Evolutionary conservation across 2,888 invertebrate species (phyloP).

Genomic region (Saturnia japonica): DNA sequence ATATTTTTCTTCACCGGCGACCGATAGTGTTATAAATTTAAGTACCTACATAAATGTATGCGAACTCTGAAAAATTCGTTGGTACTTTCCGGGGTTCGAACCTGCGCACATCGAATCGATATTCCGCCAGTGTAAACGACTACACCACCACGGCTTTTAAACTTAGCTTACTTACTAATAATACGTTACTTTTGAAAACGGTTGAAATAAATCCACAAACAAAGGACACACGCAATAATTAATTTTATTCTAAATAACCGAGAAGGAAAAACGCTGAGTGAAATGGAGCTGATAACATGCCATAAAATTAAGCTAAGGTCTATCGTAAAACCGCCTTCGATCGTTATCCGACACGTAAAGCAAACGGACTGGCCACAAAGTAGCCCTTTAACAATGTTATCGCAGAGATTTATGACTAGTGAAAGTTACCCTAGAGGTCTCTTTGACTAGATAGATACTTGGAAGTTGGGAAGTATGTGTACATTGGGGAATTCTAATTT

Average conservation of each 20-base stretch:
- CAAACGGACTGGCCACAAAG: slow-evolving; percentile 27
- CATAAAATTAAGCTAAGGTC: slow-evolving; percentile 21
- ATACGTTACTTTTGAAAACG: no score
- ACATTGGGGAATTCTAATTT: neutral
- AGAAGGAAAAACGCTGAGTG: slow-evolving; percentile 14
- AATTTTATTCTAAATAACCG: slow-evolving; percentile 10
- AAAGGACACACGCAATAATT: slow-evolving; percentile 1
- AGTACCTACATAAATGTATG: no score
- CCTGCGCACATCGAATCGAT: no score
- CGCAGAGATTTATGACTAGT: slow-evolving; percentile 29
- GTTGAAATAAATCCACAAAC: neutral
- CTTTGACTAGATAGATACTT: slow-evolving; percentile 14
- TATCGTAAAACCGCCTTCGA: slow-evolving; percentile 31
- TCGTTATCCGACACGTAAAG: slow-evolving; percentile 35
- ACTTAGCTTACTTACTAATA: no score
- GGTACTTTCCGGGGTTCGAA: no score
- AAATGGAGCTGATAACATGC: slow-evolving; percentile 14
- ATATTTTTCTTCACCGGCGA: no score
- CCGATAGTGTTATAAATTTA: no score
- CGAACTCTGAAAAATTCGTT: no score
- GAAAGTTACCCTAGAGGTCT: slow-evolving; percentile 23
- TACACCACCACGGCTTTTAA: no score
- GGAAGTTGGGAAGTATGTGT: no score
- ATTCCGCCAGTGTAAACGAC: no score
- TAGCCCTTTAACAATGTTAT: slow-evolving; percentile 31